These are phyloP conservation scores for Enteromius argenteus DNA, from an alignment of 2,797 vertebrate species.

Conservation along the genomic window DNA sequence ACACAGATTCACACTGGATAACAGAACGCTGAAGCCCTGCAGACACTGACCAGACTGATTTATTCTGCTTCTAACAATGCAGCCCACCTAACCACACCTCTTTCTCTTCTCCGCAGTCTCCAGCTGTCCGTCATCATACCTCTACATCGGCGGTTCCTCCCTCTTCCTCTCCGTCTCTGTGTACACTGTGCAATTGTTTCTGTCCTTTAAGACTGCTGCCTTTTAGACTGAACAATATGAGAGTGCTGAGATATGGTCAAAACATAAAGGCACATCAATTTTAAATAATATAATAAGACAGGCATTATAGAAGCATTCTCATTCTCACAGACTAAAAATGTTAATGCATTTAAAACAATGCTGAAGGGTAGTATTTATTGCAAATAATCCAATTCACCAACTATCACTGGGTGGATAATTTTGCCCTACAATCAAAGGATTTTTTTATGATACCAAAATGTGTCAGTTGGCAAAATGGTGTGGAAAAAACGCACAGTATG, in stretches of 20 bases:
- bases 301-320: neutral
- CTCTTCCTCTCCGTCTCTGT: constrained; percentile 53
- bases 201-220: constrained; percentile 2
- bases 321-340: neutral
- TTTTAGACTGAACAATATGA: neutral
- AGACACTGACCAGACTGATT: constrained; percentile 70
- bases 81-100: constrained; percentile 45
- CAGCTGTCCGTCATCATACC: constrained; percentile 25
- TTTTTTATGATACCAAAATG: constrained; percentile 13
- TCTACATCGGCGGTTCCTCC: constrained; percentile 26
- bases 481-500: neutral
- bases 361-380: neutral
- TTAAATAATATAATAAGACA: neutral
- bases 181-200: constrained; percentile 33
- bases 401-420: neutral
- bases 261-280: neutral
- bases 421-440: neutral
- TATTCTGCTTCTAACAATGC: constrained; percentile 63
- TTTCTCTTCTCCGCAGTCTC: constrained; percentile 35
- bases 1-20: constrained; percentile 37
- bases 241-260: neutral
- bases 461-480: neutral
- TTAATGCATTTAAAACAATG: neutral
- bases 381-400: neutral
- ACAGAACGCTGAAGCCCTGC: constrained; percentile 21